Evolutionary conservation across 2,113 vertebrate species (phyloP), one percentile per base, ranked within the genome.

Genomic region (Chaetops frenatus): DNA sequence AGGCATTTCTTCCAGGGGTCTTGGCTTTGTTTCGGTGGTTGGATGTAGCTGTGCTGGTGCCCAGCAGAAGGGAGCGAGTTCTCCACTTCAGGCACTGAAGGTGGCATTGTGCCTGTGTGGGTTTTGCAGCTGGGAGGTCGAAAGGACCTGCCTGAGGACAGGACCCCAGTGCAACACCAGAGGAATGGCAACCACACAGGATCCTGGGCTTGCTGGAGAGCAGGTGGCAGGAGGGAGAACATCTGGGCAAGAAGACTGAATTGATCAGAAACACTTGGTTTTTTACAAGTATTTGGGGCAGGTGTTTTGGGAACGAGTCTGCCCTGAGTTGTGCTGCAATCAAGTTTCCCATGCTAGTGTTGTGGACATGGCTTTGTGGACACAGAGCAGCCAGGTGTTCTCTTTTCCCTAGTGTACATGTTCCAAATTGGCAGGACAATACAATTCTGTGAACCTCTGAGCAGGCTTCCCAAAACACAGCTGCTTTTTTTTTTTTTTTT

Each of bases 121-220:
- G 31, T 25, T 60, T 53, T 67, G 14, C 27, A 61, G 27, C 48
- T 72, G 67, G 45, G 20, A 53, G 29, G 38, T 25, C 7, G 2
- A 6, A 17, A 54, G 27, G 21, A 45, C 4, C 11, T 5, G 2
- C 15, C 54, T 62, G n/a, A 57, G 66, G 29, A 24, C 12, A 20
- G 31, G 31, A 57, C 8, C 18, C 6, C 6, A 44, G 3, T 0
- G 5, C 25, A 45, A 1, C 1, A 3, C 14, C 24, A 25, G 28
- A 36, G 22, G 23, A n/a, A 15, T 4, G 9, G 27, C 51, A 66
- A 5, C 36, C 23, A 5, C 2, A 0, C 0, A 0, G 12, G 20
- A 23, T 9, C 17, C 45, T 57, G 70, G 56, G 21, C 38, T 64
- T 1, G 0, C 44, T 42, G 72, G 35, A 10, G 45, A 42, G 58